Evolutionary conservation across 2,888 invertebrate genomes (phyloP).

Genomic region (Lingula anatina): DNA sequence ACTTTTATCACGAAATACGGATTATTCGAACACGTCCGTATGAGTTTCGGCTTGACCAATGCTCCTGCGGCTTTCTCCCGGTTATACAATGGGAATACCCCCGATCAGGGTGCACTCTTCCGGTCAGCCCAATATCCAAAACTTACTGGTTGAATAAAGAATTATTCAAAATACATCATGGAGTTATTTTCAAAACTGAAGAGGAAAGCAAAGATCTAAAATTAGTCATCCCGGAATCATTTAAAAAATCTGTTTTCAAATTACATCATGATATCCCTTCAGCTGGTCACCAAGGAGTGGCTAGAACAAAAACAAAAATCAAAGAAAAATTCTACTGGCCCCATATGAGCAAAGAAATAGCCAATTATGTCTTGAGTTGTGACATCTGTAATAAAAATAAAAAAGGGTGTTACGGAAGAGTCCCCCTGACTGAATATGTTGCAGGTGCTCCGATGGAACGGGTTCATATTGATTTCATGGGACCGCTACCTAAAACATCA

Average conservation of each 20-base stretch:
- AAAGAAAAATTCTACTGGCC: neutral
- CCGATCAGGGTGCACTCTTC: neutral
- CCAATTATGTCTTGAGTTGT: neutral
- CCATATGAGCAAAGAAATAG: neutral
- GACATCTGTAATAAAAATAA: neutral
- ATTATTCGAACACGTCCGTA: too few species aligned
- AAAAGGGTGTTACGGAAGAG: neutral
- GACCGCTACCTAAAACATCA: neutral
- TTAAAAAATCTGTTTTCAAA: neutral
- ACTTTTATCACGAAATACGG: too few species aligned
- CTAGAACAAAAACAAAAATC: neutral
- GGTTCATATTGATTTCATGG: constrained; percentile 2
- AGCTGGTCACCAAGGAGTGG: neutral
- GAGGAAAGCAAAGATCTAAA: neutral
- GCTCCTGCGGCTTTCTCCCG: too few species aligned
- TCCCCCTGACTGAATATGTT: neutral
- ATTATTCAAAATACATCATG: neutral
- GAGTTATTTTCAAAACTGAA: neutral
- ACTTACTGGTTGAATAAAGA: neutral
- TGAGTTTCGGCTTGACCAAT: too few species aligned
- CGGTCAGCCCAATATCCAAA: neutral
- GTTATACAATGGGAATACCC: neutral
- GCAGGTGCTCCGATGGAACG: constrained; percentile 1
- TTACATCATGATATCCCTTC: neutral
- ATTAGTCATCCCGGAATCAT: neutral